Evolutionary conservation across 2,888 invertebrate genomes (phyloP).

Genomic region (Leucania comma): DNA sequence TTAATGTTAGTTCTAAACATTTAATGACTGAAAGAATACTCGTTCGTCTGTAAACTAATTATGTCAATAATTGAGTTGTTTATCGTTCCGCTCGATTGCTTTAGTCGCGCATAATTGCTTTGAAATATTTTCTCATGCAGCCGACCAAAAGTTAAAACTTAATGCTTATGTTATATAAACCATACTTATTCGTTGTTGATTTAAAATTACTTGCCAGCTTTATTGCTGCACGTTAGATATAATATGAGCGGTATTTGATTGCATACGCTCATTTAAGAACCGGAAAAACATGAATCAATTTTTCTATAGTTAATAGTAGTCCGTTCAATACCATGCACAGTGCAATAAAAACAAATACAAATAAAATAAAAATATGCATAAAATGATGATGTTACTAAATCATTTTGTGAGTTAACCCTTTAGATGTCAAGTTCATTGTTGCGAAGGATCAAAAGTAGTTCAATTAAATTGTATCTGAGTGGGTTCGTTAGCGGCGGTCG

Average conservation of each 20-base stretch:
- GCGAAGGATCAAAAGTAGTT: conserved; percentile 70
- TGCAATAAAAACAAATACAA: conserved; percentile 18
- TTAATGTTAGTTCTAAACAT: conserved; percentile 68
- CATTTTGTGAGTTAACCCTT: conserved; percentile 40
- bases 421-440: conserved; percentile 59
- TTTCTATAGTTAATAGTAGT: conserved; percentile 46
- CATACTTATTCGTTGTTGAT: conserved; percentile 71
- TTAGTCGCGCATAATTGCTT: conserved; percentile 77
- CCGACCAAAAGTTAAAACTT: conserved; percentile 66
- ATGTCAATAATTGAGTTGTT: conserved; percentile 84
- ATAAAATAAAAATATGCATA: conserved; percentile 26
- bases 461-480: conserved; percentile 76
- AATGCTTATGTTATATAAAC: conserved; percentile 60
- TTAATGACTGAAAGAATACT: conserved; percentile 74
- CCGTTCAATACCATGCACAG: conserved; percentile 15
- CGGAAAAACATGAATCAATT: conserved; percentile 51
- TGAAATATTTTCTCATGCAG: conserved; percentile 80
- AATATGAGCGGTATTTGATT: conserved; percentile 62
- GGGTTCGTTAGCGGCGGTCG: conserved; percentile 74
- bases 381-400: conserved; percentile 9
- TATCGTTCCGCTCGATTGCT: conserved; percentile 76
- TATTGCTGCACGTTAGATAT: conserved; percentile 59
- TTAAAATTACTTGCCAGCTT: conserved; percentile 71
- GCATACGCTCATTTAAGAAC: conserved; percentile 59
- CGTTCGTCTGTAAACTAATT: conserved; percentile 78